Evolutionary conservation across 2,113 vertebrate genomes (phyloP).

Genomic region (Camelus dromedarius): DNA sequence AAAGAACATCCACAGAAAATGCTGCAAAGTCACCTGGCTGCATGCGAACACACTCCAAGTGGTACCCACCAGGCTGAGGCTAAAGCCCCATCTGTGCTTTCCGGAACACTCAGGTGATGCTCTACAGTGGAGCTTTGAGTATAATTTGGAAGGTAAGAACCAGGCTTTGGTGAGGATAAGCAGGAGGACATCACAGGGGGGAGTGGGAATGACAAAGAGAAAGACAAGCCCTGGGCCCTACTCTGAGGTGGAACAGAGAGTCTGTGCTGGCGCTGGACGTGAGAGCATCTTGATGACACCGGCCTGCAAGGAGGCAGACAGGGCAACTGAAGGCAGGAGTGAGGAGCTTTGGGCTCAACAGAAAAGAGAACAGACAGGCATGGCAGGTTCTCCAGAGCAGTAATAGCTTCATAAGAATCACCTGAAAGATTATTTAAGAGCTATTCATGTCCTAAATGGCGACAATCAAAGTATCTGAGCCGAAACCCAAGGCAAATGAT

Average conservation of each 20-base stretch:
- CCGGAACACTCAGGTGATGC: neutral
- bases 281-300: neutral
- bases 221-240: neutral
- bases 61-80: neutral
- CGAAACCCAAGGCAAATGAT: constrained; percentile 26
- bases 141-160: neutral
- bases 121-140: neutral
- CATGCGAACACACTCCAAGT: neutral
- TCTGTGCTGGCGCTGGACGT: neutral
- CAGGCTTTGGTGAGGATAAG: neutral
- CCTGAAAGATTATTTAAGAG: neutral
- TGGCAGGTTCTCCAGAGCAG: neutral
- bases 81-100: neutral
- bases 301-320: neutral
- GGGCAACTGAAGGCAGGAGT: neutral
- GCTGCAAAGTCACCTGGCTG: neutral
- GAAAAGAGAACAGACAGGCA: neutral
- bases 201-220: neutral
- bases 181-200: neutral
- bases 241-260: too few relatives aligned
- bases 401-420: neutral
- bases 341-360: neutral
- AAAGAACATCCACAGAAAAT: neutral
- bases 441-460: neutral
- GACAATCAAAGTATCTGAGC: neutral